A percentile compares a stretch with the other conserved stretches of the same genome.
Conservation (phyloP, 2,113 vertebrate species). For the Rhinopomastus cyanomelas region DNA sequence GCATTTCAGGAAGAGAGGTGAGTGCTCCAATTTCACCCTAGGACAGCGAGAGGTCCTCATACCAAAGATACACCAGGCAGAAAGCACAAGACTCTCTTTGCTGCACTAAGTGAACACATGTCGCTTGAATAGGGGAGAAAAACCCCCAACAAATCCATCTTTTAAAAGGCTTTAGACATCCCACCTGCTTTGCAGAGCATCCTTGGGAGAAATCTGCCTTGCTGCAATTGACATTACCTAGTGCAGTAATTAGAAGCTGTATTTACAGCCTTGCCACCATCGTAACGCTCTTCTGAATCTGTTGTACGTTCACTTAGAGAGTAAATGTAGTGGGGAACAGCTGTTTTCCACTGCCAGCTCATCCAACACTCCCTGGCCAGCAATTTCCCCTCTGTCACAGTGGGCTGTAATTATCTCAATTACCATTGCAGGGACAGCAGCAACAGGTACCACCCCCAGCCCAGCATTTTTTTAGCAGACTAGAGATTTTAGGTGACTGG, state of each 20-base stretch:
- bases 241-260: constrained; percentile 53
- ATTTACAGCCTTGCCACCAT: constrained; percentile 68
- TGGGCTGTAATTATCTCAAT: constrained; percentile 36
- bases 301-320: constrained; percentile 54
- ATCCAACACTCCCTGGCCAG: not conserved
- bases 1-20: too few relatives aligned
- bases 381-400: constrained; percentile 19
- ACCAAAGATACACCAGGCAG: constrained; percentile 15
- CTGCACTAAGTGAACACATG: not conserved
- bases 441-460: not conserved
- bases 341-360: constrained; percentile 61
- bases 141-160: not conserved
- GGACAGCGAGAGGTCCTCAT: too few relatives aligned
- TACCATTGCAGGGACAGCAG: not conserved
- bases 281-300: constrained; percentile 68
- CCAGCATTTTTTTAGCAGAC: not conserved
- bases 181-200: not conserved
- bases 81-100: not conserved
- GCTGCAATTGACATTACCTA: constrained; percentile 53
- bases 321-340: constrained; percentile 64
- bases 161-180: not conserved
- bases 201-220: not conserved
- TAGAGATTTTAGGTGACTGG: not conserved
- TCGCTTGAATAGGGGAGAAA: not conserved
- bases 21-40: too few relatives aligned